Percentiles rank a stretch among this genome's conserved stretches.
phyloP scores from a whole-genome alignment of 2,888 invertebrate species.

The Pandemis heparana region DNA sequence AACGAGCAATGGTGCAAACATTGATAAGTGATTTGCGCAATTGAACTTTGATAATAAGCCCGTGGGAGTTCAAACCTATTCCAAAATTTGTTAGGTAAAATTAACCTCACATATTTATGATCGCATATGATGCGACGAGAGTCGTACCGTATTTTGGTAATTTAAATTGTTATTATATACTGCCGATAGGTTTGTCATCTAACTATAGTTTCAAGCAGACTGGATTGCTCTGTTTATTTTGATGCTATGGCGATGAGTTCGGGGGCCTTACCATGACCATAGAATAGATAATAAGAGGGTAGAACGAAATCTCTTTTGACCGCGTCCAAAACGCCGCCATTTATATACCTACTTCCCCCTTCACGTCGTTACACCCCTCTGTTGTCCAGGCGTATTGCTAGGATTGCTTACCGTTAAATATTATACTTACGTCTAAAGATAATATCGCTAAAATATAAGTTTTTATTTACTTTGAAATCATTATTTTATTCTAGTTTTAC shows the following conservation, averaged over 20 bases:
- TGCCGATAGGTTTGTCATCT: neutral
- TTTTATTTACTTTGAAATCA: too few species aligned
- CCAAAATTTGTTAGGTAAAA: neutral
- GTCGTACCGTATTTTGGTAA: neutral
- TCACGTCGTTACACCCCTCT: too few species aligned
- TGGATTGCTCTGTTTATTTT: neutral
- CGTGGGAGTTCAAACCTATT: conserved; percentile 3
- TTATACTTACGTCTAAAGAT: too few species aligned
- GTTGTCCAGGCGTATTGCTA: too few species aligned
- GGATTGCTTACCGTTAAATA: too few species aligned
- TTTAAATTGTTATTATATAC: neutral
- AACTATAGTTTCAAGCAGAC: neutral
- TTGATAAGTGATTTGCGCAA: conserved; percentile 30
- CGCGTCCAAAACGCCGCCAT: too few species aligned
- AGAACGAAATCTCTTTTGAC: too few species aligned
- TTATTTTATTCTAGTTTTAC: too few species aligned
- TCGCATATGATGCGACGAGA: neutral
- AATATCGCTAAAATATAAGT: too few species aligned
- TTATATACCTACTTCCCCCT: too few species aligned
- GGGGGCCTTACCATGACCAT: too few species aligned
- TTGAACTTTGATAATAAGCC: conserved; percentile 19
- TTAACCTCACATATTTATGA: neutral
- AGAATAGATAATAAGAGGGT: too few species aligned
- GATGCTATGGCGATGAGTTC: neutral
- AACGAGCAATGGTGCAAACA: conserved; percentile 34